Conservation (phyloP, 1,140 invertebrate species). For the Mycetomoellerius zeteki region DNA sequence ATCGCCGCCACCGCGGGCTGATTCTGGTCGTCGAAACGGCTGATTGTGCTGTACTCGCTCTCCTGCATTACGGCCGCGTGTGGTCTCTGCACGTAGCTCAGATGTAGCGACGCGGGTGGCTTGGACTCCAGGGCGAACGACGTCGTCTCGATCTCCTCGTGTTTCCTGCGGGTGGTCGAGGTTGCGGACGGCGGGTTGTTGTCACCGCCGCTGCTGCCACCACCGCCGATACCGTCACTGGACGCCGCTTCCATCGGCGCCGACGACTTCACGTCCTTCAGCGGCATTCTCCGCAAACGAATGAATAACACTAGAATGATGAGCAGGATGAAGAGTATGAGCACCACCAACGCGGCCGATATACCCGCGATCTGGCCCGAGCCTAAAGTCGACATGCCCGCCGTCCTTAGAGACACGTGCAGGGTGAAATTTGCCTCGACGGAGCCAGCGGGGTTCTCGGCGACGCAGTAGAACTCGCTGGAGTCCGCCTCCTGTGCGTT, state of each 20-base stretch:
- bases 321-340: conserved; percentile 92
- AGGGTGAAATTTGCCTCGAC: conserved; percentile 97
- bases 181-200: conserved; percentile 76
- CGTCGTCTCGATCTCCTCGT: conserved; percentile 83
- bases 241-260: conserved; percentile 91
- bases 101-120: conserved; percentile 79
- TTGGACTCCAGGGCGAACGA: conserved; percentile 80
- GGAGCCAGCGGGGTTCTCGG: conserved; percentile 96
- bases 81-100: conserved; percentile 82
- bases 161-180: conserved; percentile 79
- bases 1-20: conserved; percentile 62
- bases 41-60: conserved; percentile 76
- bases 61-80: conserved; percentile 70
- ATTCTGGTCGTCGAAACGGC: conserved; percentile 75
- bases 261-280: conserved; percentile 92
- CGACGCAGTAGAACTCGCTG: conserved; percentile 96
- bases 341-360: conserved; percentile 92
- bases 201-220: conserved; percentile 83
- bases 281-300: conserved; percentile 90
- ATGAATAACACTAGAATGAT: conserved; percentile 92
- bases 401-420: conserved; percentile 92
- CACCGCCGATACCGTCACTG: conserved; percentile 65
- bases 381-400: conserved; percentile 93
- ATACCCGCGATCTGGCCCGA: conserved; percentile 95
- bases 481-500: conserved; percentile 96